Evolutionary conservation across 2,797 vertebrate genomes (phyloP).

Genomic region (Amniataba percoides): DNA sequence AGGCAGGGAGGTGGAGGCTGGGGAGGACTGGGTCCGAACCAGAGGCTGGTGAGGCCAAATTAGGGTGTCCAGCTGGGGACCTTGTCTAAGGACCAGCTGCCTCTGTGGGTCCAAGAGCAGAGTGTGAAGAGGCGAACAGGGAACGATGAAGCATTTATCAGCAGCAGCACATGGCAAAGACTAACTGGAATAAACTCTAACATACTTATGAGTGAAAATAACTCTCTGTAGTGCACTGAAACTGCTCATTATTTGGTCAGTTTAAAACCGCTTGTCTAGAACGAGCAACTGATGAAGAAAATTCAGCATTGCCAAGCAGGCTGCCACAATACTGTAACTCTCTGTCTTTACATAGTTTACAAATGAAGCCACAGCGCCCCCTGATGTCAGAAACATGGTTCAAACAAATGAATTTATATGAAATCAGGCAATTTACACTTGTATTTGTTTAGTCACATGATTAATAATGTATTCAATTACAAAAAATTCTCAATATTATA

Average conservation of each 20-base stretch:
- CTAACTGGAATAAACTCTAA: conserved; percentile 15
- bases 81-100: conserved; percentile 89
- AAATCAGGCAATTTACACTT: background rate
- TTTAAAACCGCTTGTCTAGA: conserved; percentile 30
- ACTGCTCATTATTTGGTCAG: conserved; percentile 24
- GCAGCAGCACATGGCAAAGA: conserved; percentile 13
- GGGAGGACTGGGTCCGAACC: conserved; percentile 89
- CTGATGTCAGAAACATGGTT: conserved; percentile 53
- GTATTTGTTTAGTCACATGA: background rate
- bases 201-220: background rate
- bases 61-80: conserved; percentile 88
- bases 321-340: background rate
- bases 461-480: background rate
- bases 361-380: conserved; percentile 68
- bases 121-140: conserved; percentile 21
- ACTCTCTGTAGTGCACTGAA: conserved; percentile 9
- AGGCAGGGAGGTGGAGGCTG: conserved; percentile 81
- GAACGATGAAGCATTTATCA: conserved; percentile 20
- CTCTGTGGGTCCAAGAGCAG: conserved; percentile 80
- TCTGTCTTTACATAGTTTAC: conserved; percentile 1
- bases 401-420: background rate
- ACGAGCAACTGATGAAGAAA: conserved; percentile 44
- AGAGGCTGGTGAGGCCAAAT: conserved; percentile 89
- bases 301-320: conserved; percentile 15
- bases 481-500: background rate